Base-by-base conservation (phyloP, 1,140 invertebrate genomes). In the Oscheius sp. region DNA sequence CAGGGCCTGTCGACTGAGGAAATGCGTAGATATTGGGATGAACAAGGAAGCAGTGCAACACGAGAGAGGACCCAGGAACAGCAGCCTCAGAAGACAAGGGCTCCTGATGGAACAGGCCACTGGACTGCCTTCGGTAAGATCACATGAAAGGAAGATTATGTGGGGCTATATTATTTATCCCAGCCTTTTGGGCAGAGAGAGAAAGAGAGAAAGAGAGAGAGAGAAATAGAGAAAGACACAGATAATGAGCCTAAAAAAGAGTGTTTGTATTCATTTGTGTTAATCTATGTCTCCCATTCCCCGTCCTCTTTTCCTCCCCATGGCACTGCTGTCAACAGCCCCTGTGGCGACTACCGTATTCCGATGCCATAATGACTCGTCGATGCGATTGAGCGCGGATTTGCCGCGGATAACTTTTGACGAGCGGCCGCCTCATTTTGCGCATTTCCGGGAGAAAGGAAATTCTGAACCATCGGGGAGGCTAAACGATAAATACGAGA, bases 11-110 rank as follows among this genome's bases (percentile, higher is more conserved):
- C 74, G 88, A 59, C 83, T 89, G 1, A 81, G 83, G 69, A 87
- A 87, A 79, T 89, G 88, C 74, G 28, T 88, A 0, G 86, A 87
- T 68, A 88, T 87, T 32, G 88, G 88, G 36, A 82, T 79, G 80
- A 81, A 82, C 61, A 80, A 74, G 34, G 75, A 77, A 94, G 95
- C 95, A 58, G 95, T 99, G 2, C 95, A 99, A 86, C 94, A 97
- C 81, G 95, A 98, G 86, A 88, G 95, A 79, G 95, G 95, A 0
- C 95, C 95, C n/a, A 86, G 95, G 62, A 88, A 79, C 63, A 77
- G 74, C 32, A 78, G 74, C 7, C 62, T 79, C 20, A 49, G 72
- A 29, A 4, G 68, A 4, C 68, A 75, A 26, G 65, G 52, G 63
- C 65, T 61, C 23, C 49, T 61, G 49, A 42, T 72, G 35, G 68